Evolutionary conservation across 2,888 invertebrate genomes (phyloP), one percentile per base, ranked within the genome.

Genomic region (Choreutis nemorana): DNA sequence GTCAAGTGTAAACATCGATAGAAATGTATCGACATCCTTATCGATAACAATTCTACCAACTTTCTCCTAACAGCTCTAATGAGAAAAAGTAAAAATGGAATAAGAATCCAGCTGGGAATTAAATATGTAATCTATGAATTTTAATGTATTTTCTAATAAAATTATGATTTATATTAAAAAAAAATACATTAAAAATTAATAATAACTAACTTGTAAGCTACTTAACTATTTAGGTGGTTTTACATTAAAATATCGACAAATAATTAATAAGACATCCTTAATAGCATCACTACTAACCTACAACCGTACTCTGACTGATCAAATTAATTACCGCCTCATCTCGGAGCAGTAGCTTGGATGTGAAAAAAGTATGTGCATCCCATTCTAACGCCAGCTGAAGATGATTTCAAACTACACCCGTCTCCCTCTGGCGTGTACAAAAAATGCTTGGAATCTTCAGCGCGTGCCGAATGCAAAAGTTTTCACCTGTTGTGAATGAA

Each of bases 321-420:
- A 72, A 75, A 72, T 77, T 73, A 75, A 75, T 77, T 75, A 75
- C 66, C 54, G 58, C 59, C 66, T 68, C 68, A 71, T 68, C 68
- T 72, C 60, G 50, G 52, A 49, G 47, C 35, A 21, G 32, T 50
- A 45, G 50, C 57, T 52, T 55, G 53, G 56, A 55, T 42, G 55
- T 55, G 50, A 61, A 67, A 63, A 57, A 59, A 52, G 42, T 26
- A 41, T 32, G 28, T 33, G 24, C 39, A 37, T 40, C 38, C 12
- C 20, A 18, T 18, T 27, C 16, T 27, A 6, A n/a, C n/a, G 7
- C 20, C 11, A 25, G 15, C 9, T 28, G 31, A 33, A 28, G 34
- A 45, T 41, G 38, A 35, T 37, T 30, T 30, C 31, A 35, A 35
- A 32, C 31, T 34, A 32, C 29, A 30, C 29, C 32, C 23, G 27